These are phyloP conservation scores for Sinella curviseta DNA, from an alignment of 1,140 invertebrate genomes.

Conservation along the genomic window DNA sequence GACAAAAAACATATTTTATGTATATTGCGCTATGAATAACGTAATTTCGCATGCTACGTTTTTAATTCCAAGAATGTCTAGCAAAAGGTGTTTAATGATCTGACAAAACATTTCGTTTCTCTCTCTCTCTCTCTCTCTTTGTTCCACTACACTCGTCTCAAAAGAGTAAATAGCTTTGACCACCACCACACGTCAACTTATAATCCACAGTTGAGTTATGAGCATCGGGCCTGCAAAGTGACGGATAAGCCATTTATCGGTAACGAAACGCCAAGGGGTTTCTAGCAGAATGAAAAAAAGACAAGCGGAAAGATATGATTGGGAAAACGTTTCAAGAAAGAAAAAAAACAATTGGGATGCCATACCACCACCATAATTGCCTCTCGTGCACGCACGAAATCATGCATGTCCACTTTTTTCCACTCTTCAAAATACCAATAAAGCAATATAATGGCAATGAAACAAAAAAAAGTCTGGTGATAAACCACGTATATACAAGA, in stretches of 20 bases:
- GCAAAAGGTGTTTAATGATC: not conserved
- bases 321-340: not conserved
- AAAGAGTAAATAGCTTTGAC: not conserved
- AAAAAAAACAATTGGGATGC: not conserved
- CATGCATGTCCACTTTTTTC: not conserved
- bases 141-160: not conserved
- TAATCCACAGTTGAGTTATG: not conserved
- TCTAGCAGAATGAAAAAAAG: not conserved
- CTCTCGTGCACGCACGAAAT: not conserved
- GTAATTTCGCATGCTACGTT: no score
- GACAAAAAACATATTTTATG: no score
- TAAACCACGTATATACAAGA: no score
- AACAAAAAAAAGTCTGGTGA: no score
- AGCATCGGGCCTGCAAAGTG: not conserved
- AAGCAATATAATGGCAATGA: not conserved
- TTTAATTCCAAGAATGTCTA: no score
- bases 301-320: not conserved
- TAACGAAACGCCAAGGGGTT: not conserved
- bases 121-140: no score
- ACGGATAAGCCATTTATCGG: not conserved
- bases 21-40: no score
- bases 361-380: not conserved
- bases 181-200: not conserved
- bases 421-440: not conserved
- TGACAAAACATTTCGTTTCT: no score